Base-by-base conservation (phyloP, 2,888 invertebrate species). In the Chymomyza fuscimana region DNA sequence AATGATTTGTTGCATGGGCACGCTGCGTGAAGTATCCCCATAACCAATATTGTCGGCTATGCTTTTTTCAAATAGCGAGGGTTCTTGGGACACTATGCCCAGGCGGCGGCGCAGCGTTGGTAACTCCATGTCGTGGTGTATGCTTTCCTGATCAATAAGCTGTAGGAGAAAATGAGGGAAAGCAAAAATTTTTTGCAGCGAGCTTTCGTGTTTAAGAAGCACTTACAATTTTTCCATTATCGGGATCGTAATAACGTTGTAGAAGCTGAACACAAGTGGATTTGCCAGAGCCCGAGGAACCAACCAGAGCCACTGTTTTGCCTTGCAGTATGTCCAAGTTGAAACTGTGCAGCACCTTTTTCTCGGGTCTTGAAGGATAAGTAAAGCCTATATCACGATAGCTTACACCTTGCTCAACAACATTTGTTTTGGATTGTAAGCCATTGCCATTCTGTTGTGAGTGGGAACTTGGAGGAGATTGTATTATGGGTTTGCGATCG, bases 1-100 rank as follows among this genome's bases (percentile, higher is more conserved):
- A 4, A 97, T 95, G 46, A 97, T 94, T 88, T 97, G 96, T 40
- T 94, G 93, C 92, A 94, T 94, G 2, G 92, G 86, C 1, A 95
- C 94, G 3, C 89, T 90, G 6, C 95, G 92, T 0, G 92, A 91
- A 87, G 96, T 97, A 89, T 96, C 96, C 0, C 98, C 98, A 87
- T 98, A 98, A 0, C 96, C 95, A 76, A 98, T 98, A 90, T 98
- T 98, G 82, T 98, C 96, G 1, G 94, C 94, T 71, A 98, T 97
- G 16, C 96, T 96, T 67, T 96, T 94, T 90, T 97, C 96, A 91
- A 98, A 98, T 1, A 98, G 93, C 5, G 96, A 94, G 0, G 97
- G 98, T 87, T 98, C 98, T 92, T 98, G 98, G 15, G 97, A 96
- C 1, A 98, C 96, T 67, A 98, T 95, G 2, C 97, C 97, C 70